phyloP scores from a whole-genome alignment of 1,140 invertebrate species.

The Drosophila asahinai region DNA sequence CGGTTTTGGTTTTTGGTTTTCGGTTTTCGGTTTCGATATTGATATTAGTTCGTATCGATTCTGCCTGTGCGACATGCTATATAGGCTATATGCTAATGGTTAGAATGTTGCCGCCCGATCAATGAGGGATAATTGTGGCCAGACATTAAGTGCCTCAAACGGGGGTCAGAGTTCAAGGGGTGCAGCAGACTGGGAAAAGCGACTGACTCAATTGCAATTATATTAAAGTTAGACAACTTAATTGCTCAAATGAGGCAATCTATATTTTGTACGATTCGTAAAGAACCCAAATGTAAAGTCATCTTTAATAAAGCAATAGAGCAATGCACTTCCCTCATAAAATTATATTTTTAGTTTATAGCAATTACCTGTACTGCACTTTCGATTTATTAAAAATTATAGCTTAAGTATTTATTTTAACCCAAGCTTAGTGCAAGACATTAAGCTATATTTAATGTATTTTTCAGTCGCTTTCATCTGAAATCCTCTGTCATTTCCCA shows the following conservation, averaged over 20 bases:
- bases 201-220: neutral
- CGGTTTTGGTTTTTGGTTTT: constrained; percentile 22
- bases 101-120: constrained; percentile 15
- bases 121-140: constrained; percentile 23
- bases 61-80: neutral
- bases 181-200: too few species aligned
- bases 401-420: neutral
- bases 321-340: too few species aligned
- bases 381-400: too few species aligned
- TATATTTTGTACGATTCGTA: too few species aligned
- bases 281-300: too few species aligned
- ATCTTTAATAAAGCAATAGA: too few species aligned
- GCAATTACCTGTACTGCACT: too few species aligned
- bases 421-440: too few species aligned
- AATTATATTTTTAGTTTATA: too few species aligned
- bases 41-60: constrained; percentile 45
- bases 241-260: neutral
- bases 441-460: too few species aligned
- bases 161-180: constrained; percentile 12
- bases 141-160: neutral
- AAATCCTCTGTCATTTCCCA: neutral
- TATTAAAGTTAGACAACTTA: neutral
- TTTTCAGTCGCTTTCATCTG: neutral
- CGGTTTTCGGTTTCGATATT: constrained; percentile 27
- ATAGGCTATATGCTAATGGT: constrained; percentile 25